Evolutionary conservation across 2,113 vertebrate species (phyloP).

Genomic region (Morone saxatilis): DNA sequence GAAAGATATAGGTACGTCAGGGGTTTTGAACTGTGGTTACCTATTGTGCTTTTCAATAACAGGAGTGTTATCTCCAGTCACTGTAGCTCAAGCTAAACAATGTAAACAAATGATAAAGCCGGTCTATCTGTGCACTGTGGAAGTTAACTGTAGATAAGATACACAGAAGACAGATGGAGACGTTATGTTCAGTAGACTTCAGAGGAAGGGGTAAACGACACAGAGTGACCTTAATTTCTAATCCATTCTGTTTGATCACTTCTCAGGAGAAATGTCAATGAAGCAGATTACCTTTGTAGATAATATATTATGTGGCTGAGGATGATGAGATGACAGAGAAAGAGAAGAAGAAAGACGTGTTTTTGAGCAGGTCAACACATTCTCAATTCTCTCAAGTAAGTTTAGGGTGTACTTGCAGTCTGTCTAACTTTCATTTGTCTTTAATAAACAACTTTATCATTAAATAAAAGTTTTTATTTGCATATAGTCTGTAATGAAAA

Average conservation of each 20-base stretch:
- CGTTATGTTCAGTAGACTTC: not conserved
- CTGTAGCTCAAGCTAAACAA: slow-evolving; percentile 43
- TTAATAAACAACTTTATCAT: not conserved
- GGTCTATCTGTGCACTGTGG: not conserved
- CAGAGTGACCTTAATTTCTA: slow-evolving; percentile 44
- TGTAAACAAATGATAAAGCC: slow-evolving; percentile 63
- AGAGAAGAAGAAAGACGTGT: not conserved
- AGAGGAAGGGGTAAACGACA: slow-evolving; percentile 16
- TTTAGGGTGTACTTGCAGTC: not conserved
- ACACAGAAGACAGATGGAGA: not conserved
- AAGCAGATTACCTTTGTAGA: slow-evolving; percentile 9
- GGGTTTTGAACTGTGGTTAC: slow-evolving; percentile 62
- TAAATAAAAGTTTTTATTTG: not conserved
- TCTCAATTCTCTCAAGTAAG: not conserved
- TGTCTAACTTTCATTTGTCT: not conserved
- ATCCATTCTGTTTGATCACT: slow-evolving; percentile 44
- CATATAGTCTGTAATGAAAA: not conserved
- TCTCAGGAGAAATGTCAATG: slow-evolving; percentile 20
- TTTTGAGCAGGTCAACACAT: not conserved
- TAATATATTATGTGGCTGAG: not conserved
- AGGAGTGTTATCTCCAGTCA: slow-evolving; percentile 25
- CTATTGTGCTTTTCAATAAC: slow-evolving; percentile 17
- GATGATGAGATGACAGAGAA: not conserved
- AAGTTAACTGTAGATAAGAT: slow-evolving; percentile 49
- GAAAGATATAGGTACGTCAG: not conserved